A percentile compares a stretch with the other conserved stretches of the same genome.
These are phyloP conservation scores for Argyresthia albistria DNA, from an alignment of 2,888 invertebrate species.

Conservation along the genomic window DNA sequence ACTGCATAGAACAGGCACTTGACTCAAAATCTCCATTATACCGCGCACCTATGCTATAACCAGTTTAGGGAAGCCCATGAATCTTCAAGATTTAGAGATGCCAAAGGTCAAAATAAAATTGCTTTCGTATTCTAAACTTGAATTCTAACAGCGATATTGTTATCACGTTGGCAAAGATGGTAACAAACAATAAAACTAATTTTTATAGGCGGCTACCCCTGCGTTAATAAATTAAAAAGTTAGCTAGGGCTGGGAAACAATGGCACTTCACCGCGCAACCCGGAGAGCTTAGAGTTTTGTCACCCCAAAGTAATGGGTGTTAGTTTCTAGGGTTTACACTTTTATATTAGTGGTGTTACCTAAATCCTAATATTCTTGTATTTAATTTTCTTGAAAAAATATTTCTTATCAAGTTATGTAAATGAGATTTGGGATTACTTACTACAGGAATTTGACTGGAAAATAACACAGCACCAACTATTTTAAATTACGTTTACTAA, in stretches of 20 bases:
- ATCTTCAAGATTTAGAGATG: slow-evolving; percentile 9
- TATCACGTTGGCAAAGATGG: slow-evolving; percentile 69
- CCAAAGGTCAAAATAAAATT: slow-evolving; percentile 19
- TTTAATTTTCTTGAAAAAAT: background rate
- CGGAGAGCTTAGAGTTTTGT: slow-evolving; percentile 50
- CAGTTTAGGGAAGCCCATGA: slow-evolving; percentile 16
- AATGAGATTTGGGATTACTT: too few relatives aligned
- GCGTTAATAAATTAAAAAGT: slow-evolving; percentile 69
- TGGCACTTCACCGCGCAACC: slow-evolving; percentile 56
- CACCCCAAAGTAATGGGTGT: slow-evolving; percentile 24
- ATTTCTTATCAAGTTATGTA: too few relatives aligned
- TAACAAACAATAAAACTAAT: slow-evolving; percentile 71
- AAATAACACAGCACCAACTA: too few relatives aligned
- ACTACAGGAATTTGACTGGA: too few relatives aligned
- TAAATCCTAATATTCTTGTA: background rate
- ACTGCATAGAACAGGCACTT: slow-evolving; percentile 48
- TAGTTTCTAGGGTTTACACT: background rate
- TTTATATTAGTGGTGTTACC: background rate
- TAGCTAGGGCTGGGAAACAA: slow-evolving; percentile 58
- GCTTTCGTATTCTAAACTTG: slow-evolving; percentile 26
- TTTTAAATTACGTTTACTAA: background rate
- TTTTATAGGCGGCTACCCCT: slow-evolving; percentile 67
- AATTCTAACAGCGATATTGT: slow-evolving; percentile 61
- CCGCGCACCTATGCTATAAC: slow-evolving; percentile 25
- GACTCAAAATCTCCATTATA: slow-evolving; percentile 41